Evolutionary conservation across 2,888 invertebrate species (phyloP).

Genomic region (Clepsis dumicolana): DNA sequence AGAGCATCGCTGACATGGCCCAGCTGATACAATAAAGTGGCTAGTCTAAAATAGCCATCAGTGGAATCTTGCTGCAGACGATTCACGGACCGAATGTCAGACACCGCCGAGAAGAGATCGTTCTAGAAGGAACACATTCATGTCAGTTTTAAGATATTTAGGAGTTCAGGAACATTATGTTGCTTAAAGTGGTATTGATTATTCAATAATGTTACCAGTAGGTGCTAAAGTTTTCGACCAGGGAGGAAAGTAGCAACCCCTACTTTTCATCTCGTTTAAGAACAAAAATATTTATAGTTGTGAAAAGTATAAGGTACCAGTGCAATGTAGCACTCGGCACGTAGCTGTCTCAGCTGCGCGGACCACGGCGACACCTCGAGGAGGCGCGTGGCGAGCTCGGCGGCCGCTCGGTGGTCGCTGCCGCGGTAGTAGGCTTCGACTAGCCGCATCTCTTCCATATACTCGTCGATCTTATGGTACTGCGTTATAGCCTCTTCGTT

Average conservation of each 20-base stretch:
- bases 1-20: conserved; percentile 97
- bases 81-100: conserved; percentile 95
- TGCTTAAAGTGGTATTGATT: too few relatives aligned
- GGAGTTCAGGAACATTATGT: too few relatives aligned
- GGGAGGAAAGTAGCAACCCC: too few relatives aligned
- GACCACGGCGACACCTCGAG: conserved; percentile 97
- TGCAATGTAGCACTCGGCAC: conserved; percentile 94
- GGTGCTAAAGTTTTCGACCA: too few relatives aligned
- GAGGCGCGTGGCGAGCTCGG: conserved; percentile 86
- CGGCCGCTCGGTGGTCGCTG: conserved; percentile 84
- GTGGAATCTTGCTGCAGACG: conserved; percentile 97
- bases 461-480: conserved; percentile 88
- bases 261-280: too few relatives aligned
- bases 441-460: conserved; percentile 88
- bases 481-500: conserved; percentile 92
- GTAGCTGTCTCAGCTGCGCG: conserved; percentile 91
- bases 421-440: conserved; percentile 83
- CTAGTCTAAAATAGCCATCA: conserved; percentile 93
- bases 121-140: conserved; percentile 73
- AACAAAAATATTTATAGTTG: too few relatives aligned
- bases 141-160: too few relatives aligned
- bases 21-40: conserved; percentile 93
- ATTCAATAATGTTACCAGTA: too few relatives aligned
- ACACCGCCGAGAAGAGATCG: conserved; percentile 94
- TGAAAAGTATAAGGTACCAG: too few relatives aligned